Conservation (phyloP, 2,113 vertebrate species). For the Triplophysa rosa region DNA sequence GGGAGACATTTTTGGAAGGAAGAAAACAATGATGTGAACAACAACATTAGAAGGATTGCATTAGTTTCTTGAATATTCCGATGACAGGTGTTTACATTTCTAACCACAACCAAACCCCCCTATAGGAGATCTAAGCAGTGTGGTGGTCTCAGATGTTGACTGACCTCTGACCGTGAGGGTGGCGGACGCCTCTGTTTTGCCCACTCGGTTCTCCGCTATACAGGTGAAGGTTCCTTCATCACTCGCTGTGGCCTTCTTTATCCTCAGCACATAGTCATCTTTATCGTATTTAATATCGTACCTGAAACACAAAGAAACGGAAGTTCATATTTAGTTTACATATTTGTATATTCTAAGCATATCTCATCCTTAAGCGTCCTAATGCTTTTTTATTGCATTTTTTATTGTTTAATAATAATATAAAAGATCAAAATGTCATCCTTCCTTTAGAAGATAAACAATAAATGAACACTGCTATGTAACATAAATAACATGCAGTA, state of each 20-base stretch:
- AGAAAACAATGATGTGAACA: constrained; percentile 19
- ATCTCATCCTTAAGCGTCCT: too few species aligned
- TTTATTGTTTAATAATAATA: too few species aligned
- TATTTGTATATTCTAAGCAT: neutral
- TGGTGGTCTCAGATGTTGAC: constrained; percentile 26
- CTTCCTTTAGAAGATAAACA: too few species aligned
- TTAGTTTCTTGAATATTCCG: neutral
- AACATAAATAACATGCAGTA: too few species aligned
- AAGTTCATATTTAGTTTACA: neutral
- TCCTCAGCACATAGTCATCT: constrained; percentile 91
- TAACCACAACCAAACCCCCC: neutral
- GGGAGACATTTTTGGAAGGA: too few species aligned
- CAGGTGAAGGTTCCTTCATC: constrained; percentile 93
- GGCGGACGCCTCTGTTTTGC: constrained; percentile 91
- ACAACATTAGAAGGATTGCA: neutral
- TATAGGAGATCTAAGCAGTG: neutral
- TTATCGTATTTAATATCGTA: constrained; percentile 96
- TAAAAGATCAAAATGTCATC: too few species aligned
- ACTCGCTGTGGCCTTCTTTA: constrained; percentile 84
- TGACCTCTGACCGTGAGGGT: constrained; percentile 94
- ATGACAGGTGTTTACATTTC: neutral
- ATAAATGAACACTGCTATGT: too few species aligned
- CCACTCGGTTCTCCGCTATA: constrained; percentile 93
- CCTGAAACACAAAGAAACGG: constrained; percentile 68
- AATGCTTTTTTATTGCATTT: too few species aligned